Conservation (phyloP, 2,113 vertebrate species). For the Eidolon helvum region DNA sequence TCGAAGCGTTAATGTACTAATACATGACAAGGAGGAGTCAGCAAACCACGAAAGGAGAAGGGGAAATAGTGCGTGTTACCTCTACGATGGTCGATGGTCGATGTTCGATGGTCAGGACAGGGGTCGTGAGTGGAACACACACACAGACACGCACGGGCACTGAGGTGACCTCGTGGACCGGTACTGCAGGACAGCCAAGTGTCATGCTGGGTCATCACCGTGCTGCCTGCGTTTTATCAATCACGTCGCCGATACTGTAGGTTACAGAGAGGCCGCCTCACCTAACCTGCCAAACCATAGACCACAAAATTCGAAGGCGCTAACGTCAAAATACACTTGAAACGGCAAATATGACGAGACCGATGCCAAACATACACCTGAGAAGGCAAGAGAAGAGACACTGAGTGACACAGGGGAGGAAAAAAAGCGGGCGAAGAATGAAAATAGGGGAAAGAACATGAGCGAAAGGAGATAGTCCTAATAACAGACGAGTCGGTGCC, state of each 20-base stretch:
- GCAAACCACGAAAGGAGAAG: background rate
- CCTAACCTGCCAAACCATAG: background rate
- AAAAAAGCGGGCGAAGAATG: background rate
- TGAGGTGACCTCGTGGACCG: background rate
- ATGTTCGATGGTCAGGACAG: background rate
- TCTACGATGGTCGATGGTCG: background rate
- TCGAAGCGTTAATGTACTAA: background rate
- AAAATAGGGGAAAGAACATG: background rate
- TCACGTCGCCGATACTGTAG: too few species aligned
- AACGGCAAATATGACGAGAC: background rate
- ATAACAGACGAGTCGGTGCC: too few species aligned
- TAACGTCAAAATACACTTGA: background rate
- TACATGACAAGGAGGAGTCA: background rate
- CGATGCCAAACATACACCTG: background rate
- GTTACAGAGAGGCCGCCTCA: background rate
- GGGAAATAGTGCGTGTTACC: background rate
- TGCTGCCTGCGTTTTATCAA: background rate
- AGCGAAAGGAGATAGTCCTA: background rate
- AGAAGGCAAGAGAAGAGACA: background rate
- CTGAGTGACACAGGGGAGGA: background rate
- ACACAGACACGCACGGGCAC: background rate
- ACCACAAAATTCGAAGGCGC: background rate
- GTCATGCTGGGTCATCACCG: too few species aligned
- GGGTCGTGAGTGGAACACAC: background rate
- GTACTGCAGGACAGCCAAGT: background rate